Evolutionary conservation across 64 coral and sea anemone species (phyloP).

Genomic region (Platygyra sinensis): DNA sequence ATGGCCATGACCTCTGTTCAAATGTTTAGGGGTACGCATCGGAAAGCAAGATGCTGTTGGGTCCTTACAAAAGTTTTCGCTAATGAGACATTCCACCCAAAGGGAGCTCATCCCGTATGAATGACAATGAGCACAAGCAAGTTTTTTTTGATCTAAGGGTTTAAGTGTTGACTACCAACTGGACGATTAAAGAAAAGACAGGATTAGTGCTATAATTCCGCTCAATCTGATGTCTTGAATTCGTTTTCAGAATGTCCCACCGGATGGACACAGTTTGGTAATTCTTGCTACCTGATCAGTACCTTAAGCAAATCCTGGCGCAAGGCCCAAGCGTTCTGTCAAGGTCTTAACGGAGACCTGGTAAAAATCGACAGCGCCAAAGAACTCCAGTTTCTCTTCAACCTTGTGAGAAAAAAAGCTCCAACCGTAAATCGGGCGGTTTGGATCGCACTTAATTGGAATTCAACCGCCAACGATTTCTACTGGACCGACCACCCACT

Average conservation of each 20-base stretch:
- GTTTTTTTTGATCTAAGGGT: no score
- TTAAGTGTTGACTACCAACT: no score
- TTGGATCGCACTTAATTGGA: background rate
- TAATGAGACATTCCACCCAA: no score
- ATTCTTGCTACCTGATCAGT: background rate
- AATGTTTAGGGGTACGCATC: no score
- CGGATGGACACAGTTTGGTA: background rate
- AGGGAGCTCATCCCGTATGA: no score
- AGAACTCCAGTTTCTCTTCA: background rate
- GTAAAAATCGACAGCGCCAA: conserved; percentile 5
- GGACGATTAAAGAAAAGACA: no score
- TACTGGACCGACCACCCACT: background rate
- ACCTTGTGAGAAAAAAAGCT: background rate
- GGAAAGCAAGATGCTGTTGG: no score
- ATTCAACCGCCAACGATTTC: background rate
- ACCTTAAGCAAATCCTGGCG: background rate
- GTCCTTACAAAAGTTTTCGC: no score
- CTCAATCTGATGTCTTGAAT: background rate
- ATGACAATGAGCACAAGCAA: no score
- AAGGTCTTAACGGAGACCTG: background rate
- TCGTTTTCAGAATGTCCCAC: background rate
- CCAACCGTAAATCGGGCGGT: background rate
- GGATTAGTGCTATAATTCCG: no score
- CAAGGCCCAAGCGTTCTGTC: background rate
- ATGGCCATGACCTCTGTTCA: no score